Conservation (phyloP, 2,888 invertebrate genomes). For the Drosophila affinis region DNA sequence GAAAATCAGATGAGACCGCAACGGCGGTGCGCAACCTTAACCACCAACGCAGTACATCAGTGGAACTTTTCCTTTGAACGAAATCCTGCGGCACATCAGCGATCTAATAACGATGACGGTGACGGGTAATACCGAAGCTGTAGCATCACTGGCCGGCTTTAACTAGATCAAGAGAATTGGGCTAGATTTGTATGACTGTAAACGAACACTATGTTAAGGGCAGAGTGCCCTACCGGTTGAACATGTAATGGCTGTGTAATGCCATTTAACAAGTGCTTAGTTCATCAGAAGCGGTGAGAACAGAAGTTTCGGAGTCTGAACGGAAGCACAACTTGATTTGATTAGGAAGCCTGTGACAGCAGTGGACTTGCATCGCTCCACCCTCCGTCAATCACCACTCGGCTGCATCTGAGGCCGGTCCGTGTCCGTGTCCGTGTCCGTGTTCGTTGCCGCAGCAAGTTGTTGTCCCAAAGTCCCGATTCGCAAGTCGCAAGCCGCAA, state of each 20-base stretch:
- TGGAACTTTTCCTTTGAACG: neutral
- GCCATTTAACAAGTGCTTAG: constrained; percentile 28
- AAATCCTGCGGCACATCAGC: neutral
- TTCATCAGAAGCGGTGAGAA: constrained; percentile 14
- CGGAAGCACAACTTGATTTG: constrained; percentile 37
- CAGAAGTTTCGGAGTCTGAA: constrained; percentile 3
- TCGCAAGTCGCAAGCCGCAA: constrained; percentile 35
- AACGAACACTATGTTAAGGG: too few species aligned
- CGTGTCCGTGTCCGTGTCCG: neutral
- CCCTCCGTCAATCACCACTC: neutral
- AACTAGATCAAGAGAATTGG: too few species aligned
- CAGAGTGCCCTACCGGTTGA: too few species aligned
- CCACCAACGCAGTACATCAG: neutral
- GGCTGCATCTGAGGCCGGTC: neutral
- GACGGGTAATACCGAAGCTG: neutral
- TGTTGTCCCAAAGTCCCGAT: constrained; percentile 4
- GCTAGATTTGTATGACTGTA: too few species aligned
- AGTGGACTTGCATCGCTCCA: constrained; percentile 24
- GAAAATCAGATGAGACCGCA: neutral
- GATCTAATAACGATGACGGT: neutral
- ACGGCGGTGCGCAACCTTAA: neutral
- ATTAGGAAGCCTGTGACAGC: constrained; percentile 22
- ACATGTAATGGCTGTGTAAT: neutral
- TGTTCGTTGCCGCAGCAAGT: constrained; percentile 11
- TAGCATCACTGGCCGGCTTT: neutral